phyloP scores from a whole-genome alignment of 2,113 vertebrate genomes.

The Bubo blakistoni region DNA sequence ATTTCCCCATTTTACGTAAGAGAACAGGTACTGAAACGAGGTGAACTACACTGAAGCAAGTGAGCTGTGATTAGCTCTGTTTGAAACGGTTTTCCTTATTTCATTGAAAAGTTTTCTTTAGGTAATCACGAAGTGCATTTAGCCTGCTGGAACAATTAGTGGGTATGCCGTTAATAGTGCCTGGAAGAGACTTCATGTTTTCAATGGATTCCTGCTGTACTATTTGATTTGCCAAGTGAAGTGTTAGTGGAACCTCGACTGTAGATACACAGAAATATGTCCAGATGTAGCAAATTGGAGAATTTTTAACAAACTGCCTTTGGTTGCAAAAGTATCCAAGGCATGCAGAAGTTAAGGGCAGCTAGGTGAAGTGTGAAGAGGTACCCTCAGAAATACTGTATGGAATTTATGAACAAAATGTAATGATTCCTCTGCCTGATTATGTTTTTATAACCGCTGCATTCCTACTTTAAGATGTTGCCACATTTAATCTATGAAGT shows the following conservation, averaged over 20 bases:
- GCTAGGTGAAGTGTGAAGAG: background rate
- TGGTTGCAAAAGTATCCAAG: background rate
- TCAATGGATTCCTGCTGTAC: background rate
- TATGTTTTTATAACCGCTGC: background rate
- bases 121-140: constrained; percentile 72
- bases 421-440: background rate
- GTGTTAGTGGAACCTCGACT: background rate
- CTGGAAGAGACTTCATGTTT: constrained; percentile 32
- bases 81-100: background rate
- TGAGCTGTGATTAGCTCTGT: background rate
- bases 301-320: background rate
- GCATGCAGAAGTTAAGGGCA: background rate
- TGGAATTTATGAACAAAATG: constrained; percentile 13
- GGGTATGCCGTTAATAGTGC: constrained; percentile 59
- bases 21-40: background rate
- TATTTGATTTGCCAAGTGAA: background rate
- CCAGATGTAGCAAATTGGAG: background rate
- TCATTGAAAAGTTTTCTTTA: constrained; percentile 7
- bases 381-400: background rate
- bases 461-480: constrained; percentile 5
- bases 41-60: background rate
- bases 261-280: background rate
- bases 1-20: background rate
- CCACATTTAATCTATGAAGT: background rate
- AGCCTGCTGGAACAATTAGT: constrained; percentile 50